Percentiles rank a stretch among this genome's conserved stretches.
Conservation (phyloP, 2,113 vertebrate species). For the Brachyhypopomus occidentalis region DNA sequence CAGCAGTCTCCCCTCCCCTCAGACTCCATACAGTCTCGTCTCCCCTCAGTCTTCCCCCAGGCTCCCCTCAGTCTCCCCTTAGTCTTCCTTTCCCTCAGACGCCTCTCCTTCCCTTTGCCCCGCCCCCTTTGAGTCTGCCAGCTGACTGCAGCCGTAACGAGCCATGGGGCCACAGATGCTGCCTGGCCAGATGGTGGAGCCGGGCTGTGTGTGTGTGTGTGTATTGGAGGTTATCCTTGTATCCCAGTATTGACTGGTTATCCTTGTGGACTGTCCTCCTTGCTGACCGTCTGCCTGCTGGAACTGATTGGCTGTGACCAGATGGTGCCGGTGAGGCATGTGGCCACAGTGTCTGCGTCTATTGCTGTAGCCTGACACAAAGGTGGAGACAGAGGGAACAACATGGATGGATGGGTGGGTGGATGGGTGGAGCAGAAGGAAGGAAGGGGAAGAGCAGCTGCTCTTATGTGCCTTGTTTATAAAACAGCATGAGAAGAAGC, state of each 20-base stretch:
- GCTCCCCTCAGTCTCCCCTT: not conserved
- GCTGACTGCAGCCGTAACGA: conserved; percentile 39
- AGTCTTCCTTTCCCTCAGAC: not conserved
- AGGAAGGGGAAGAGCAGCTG: not conserved
- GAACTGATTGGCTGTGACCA: conserved; percentile 20
- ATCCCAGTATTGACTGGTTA: not conserved
- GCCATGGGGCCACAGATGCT: conserved; percentile 14
- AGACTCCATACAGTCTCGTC: too few relatives aligned
- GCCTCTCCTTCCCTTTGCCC: not conserved
- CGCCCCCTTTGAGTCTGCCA: conserved; percentile 27
- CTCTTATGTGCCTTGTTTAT: conserved; percentile 14
- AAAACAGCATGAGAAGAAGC: conserved; percentile 34
- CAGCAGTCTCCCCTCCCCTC: too few relatives aligned
- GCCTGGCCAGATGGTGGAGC: conserved; percentile 47
- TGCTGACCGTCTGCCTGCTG: conserved; percentile 25
- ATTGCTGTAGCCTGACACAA: conserved; percentile 12
- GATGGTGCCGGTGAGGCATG: conserved; percentile 13
- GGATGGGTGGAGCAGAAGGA: not conserved
- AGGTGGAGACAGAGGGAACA: not conserved
- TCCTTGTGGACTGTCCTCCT: conserved; percentile 22
- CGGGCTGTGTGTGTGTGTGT: conserved; percentile 5
- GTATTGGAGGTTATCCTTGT: conserved; percentile 6
- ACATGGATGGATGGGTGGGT: not conserved
- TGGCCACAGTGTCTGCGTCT: not conserved
- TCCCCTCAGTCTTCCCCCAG: too few relatives aligned